Base-by-base conservation (phyloP, 2,113 vertebrate genomes). In the Microcebus jonahi region DNA sequence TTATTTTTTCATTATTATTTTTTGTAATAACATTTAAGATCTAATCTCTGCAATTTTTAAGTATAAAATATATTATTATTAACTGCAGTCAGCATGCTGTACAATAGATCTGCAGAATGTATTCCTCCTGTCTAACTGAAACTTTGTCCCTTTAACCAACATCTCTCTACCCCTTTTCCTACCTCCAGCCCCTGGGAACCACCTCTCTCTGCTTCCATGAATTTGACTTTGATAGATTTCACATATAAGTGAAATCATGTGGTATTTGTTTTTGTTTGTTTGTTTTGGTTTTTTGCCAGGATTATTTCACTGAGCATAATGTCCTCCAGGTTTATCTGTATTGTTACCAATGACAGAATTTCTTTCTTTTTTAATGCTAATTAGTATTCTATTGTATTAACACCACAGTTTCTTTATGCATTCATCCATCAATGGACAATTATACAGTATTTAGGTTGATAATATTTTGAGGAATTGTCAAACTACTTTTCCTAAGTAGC, bases 101-200 rank as follows among this genome's bases (percentile, higher is more conserved):
- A n/a, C 1, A 50, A 42, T 6, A 48, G 21, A 11, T n/a, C 4
- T 36, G 29, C 25, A 20, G 20, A 85, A 53, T 20, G 20, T 61
- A 27, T 45, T 90, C 25, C 39, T 53, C 48, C 48, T 34, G 12
- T 59, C 31, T 31, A n/a, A 71, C 0, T 57, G 6, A 27, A 57
- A 59, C 13, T 36, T 48, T 59, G 39, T 63, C 1, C 15, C 27
- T 85, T 67, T 77, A 68, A 4, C 21, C 10, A 68, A 18, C 3
- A 27, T 65, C 14, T 63, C 25, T 12, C 12, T 61, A 23, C 48
- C 2, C 8, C 5, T 36, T 15, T 3, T 90, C 34, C 42, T 15
- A 8, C 10, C 20, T 7, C 14, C 3, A 3, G 27, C 1, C 2
- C 20, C n/a, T 50, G 14, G 42, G 5, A 79, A 13, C 20, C 25